phyloP scores from a whole-genome alignment of 2,888 invertebrate species.

The Drosophila sordidula region DNA sequence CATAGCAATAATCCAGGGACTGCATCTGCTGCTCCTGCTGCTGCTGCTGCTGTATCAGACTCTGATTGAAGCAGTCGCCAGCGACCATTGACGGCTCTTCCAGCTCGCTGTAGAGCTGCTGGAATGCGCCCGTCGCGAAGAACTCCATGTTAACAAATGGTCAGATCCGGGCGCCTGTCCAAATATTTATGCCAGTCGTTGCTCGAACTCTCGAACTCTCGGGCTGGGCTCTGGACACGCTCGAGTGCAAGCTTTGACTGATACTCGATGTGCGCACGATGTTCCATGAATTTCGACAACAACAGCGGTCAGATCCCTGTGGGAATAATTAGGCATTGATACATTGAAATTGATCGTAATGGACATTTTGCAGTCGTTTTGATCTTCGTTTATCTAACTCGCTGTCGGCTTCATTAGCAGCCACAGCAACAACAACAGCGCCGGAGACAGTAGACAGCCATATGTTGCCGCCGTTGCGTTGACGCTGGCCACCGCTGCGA shows the following conservation, averaged over 20 bases:
- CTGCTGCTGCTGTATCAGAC: not conserved
- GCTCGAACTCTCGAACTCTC: not conserved
- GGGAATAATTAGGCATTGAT: conserved; percentile 68
- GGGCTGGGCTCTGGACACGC: conserved; percentile 28
- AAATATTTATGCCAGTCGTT: conserved; percentile 68
- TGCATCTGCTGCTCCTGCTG: conserved; percentile 3
- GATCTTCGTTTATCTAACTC: conserved; percentile 52
- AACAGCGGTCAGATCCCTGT: conserved; percentile 34
- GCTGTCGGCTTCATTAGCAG: conserved; percentile 63
- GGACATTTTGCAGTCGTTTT: conserved; percentile 37
- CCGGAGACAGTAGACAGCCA: conserved; percentile 43
- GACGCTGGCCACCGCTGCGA: conserved; percentile 2
- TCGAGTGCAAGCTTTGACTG: conserved; percentile 41
- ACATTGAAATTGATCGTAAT: conserved; percentile 37
- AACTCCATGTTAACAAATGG: conserved; percentile 83
- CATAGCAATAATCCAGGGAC: conserved; percentile 54
- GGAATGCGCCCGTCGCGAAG: conserved; percentile 84
- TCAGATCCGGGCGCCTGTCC: conserved; percentile 40
- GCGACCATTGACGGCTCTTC: conserved; percentile 58
- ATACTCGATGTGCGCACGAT: conserved; percentile 23
- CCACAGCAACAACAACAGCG: conserved; percentile 12
- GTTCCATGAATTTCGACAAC: conserved; percentile 15
- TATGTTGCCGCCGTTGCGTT: conserved; percentile 30
- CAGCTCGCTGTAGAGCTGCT: conserved; percentile 83
- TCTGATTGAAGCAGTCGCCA: conserved; percentile 19